Conservation (phyloP, 2,888 invertebrate genomes). For the Dorcus hopei region DNA sequence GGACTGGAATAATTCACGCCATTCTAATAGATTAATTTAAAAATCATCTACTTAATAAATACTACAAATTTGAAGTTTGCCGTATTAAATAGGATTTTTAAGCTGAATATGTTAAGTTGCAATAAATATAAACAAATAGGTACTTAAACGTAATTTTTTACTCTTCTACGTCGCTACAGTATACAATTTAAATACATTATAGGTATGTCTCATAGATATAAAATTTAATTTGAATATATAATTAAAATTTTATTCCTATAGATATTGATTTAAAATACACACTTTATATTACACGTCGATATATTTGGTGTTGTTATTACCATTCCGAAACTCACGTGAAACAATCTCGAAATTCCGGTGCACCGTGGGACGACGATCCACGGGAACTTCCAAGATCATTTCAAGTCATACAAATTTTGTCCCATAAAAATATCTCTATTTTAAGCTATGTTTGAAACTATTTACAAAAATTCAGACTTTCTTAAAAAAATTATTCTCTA, state of each 20-base stretch:
- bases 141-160: constrained; percentile 9
- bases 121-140: constrained; percentile 24
- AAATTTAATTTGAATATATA: constrained; percentile 35
- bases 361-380: too few species aligned
- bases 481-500: constrained; percentile 16
- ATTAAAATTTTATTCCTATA: constrained; percentile 32
- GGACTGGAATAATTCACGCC: constrained; percentile 17
- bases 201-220: constrained; percentile 32
- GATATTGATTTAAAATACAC: constrained; percentile 34
- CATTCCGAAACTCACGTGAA: neutral
- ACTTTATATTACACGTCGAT: constrained; percentile 23
- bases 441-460: constrained; percentile 3
- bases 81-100: constrained; percentile 28
- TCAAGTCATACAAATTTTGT: neutral
- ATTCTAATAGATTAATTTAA: constrained; percentile 23
- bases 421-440: constrained; percentile 14
- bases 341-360: too few species aligned
- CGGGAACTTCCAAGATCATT: neutral
- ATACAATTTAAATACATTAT: constrained; percentile 27
- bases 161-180: constrained; percentile 14
- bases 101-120: constrained; percentile 27
- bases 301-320: constrained; percentile 26
- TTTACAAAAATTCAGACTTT: constrained; percentile 20
- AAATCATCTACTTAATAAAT: constrained; percentile 27
- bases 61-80: constrained; percentile 28